Base-by-base conservation (phyloP, 2,797 vertebrate species). In the Gymnothorax javanicus region DNA sequence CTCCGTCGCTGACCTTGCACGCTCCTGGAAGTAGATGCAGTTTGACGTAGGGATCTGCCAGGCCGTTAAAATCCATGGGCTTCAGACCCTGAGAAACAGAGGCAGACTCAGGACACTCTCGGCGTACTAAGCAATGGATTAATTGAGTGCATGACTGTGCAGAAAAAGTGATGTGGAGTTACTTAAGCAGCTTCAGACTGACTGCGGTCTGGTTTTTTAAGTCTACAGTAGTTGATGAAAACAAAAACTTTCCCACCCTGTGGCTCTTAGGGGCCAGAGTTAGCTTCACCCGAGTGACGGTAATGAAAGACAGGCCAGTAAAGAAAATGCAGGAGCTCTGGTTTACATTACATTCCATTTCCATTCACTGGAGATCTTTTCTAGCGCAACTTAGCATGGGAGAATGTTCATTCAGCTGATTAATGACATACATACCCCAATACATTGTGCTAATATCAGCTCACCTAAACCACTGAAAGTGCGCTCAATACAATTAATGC, bases 21-120 rank as follows among this genome's bases (percentile, higher is more conserved):
- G 96, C 96, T 52, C 96, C 96, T 0, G 96, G 96, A n/a, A 97
- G 91, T 58, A 97, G 94, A 85, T 97, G 96, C 84, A 97, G 92
- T 89, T 97, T 97, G 87, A 97, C 96, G 0, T 97, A 97, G 59
- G 96, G 96, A 86, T 97, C 96, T 0, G 96, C 90, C 56, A 96
- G 89, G 83, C 96, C 96, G 50, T 96, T 96, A 88, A 96, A 97
- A 91, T 96, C 96, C 96, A 96, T 97, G 23, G 96, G 95, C 88
- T 96, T 97, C 90, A 97, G 92, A 86, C 96, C 95, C 96, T 97
- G 1, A 2, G 87, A 67, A 57, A 82, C 15, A 81, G 43, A 62
- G 13, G 11, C 50, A 23, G 6, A 79, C 1, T 5, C 25, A 50
- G 13, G 27, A 33, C 69, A 15, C 11, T 27, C 15, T 13, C 3